A percentile compares a stretch with the other conserved stretches of the same genome.
Conservation (phyloP, 2,797 vertebrate genomes). For the Enteromius anoplus region DNA sequence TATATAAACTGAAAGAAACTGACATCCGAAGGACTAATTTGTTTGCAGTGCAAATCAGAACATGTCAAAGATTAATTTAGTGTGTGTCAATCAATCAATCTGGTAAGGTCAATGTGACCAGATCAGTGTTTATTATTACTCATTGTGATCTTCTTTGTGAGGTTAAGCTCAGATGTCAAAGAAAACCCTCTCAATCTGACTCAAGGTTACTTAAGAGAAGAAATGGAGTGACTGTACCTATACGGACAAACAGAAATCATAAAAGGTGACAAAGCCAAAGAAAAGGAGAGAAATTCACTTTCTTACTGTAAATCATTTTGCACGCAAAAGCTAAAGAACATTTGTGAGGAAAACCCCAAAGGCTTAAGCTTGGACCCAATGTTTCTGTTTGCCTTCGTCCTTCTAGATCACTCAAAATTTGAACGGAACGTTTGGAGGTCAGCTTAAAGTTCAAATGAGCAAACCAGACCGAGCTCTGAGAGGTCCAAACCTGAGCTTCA, state of each 20-base stretch:
- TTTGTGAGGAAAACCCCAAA: neutral
- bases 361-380: neutral
- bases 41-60: too few species aligned
- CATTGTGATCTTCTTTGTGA: conserved; percentile 11
- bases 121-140: conserved; percentile 37
- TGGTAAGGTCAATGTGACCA: conserved; percentile 4
- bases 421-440: neutral
- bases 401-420: neutral
- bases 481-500: neutral
- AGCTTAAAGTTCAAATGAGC: conserved; percentile 1
- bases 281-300: neutral
- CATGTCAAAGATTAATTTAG: conserved; percentile 16
- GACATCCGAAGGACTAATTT: neutral
- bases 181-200: conserved; percentile 33
- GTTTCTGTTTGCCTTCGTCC: neutral
- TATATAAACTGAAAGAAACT: neutral
- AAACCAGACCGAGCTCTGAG: neutral
- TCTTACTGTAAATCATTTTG: neutral
- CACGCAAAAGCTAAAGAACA: neutral
- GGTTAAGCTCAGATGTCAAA: conserved; percentile 42
- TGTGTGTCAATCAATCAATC: conserved; percentile 29
- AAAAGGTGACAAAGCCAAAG: neutral
- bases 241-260: neutral
- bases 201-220: conserved; percentile 25
- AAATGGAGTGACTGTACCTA: neutral